Evolutionary conservation across 1,140 invertebrate genomes (phyloP).

Genomic region (Helicoverpa zea): DNA sequence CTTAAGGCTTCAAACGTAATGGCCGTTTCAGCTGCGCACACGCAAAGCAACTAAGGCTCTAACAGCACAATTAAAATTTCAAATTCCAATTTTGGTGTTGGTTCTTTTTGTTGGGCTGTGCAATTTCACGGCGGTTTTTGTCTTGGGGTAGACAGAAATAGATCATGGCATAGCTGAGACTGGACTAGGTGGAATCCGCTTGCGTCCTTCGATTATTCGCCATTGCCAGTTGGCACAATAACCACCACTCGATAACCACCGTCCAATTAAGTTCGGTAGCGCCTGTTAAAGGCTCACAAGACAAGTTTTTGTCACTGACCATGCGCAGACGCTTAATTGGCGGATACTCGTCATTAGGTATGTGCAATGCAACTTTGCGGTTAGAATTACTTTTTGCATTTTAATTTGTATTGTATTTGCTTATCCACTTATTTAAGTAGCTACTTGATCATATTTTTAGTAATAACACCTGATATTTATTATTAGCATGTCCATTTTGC

Average conservation of each 20-base stretch:
- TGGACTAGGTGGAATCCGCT: conserved; percentile 59
- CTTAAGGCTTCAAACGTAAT: conserved; percentile 14
- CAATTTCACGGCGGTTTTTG: conserved; percentile 64
- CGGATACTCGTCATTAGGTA: conserved; percentile 78
- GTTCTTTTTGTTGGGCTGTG: conserved; percentile 52
- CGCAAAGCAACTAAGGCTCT: conserved; percentile 42
- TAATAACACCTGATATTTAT: background rate
- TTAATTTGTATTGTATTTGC: conserved; percentile 44
- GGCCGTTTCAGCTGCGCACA: conserved; percentile 35
- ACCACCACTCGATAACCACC: conserved; percentile 69
- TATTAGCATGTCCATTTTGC: background rate
- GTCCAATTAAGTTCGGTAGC: conserved; percentile 83
- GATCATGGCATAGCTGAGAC: conserved; percentile 49
- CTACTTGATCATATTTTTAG: background rate
- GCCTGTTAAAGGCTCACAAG: conserved; percentile 69
- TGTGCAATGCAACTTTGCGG: conserved; percentile 59
- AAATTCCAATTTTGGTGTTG: conserved; percentile 59
- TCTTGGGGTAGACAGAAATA: conserved; percentile 62
- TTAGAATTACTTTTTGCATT: conserved; percentile 56
- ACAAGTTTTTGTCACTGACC: conserved; percentile 77
- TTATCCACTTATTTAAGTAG: conserved; percentile 25
- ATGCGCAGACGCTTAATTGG: conserved; percentile 75
- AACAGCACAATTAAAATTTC: conserved; percentile 67
- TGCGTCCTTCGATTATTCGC: conserved; percentile 73
- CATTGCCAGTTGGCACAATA: conserved; percentile 68